A percentile compares a stretch with the other conserved stretches of the same genome.
Evolutionary conservation across 2,113 vertebrate genomes (phyloP).

Genomic region (Callionymus lyra): DNA sequence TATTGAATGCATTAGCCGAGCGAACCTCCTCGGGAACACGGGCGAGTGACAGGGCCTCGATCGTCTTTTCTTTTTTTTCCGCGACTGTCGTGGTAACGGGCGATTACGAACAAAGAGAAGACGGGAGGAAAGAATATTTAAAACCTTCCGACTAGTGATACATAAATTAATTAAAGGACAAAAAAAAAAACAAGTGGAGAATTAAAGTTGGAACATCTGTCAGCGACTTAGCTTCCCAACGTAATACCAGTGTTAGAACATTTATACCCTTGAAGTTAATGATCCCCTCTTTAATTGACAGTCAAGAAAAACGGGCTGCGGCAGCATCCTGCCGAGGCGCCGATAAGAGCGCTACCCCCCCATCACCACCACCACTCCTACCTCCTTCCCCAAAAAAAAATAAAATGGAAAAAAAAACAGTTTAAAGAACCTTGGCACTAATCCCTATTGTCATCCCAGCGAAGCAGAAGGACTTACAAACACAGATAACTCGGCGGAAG

Average conservation of each 20-base stretch:
- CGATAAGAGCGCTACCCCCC: conserved; percentile 67
- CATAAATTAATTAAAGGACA: conserved; percentile 75
- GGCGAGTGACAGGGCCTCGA: conserved; percentile 58
- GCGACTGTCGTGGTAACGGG: conserved; percentile 54
- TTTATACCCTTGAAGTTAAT: conserved; percentile 78
- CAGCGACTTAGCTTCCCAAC: conserved; percentile 69
- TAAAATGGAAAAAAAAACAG: conserved; percentile 51
- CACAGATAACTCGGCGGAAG: conserved; percentile 60
- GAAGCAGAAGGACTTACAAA: conserved; percentile 70
- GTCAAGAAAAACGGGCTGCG: conserved; percentile 65
- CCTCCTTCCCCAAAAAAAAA: conserved; percentile 37
- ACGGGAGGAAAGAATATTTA: conserved; percentile 45
- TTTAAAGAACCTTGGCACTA: conserved; percentile 70
- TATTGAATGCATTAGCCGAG: conserved; percentile 65
- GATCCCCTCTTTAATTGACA: conserved; percentile 78
- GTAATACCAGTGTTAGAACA: conserved; percentile 77
- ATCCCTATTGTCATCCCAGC: conserved; percentile 74
- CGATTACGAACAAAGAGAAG: conserved; percentile 67
- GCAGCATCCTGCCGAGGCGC: conserved; percentile 62
- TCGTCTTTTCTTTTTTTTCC: no score
- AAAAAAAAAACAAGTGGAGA: conserved; percentile 70
- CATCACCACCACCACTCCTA: no score
- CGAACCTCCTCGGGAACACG: conserved; percentile 60
- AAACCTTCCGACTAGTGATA: conserved; percentile 62
- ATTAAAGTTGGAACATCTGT: conserved; percentile 77